Evolutionary conservation across 1,140 invertebrate genomes (phyloP).

Genomic region (Ips nitidus): DNA sequence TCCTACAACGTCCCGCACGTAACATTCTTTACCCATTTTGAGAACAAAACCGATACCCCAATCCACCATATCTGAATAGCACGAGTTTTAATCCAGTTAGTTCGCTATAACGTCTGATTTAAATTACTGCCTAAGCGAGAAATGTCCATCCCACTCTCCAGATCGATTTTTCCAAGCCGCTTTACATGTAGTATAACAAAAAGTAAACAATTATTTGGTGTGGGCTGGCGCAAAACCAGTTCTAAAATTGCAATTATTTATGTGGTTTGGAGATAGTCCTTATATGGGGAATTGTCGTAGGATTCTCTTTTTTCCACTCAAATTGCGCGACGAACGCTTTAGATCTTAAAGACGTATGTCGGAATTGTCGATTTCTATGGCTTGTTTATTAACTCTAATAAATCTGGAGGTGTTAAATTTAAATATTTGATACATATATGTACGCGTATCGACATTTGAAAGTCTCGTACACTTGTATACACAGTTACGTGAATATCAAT

Average conservation of each 20-base stretch:
- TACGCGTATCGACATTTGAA: conserved; percentile 19
- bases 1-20: not conserved
- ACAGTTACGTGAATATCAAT: conserved; percentile 22
- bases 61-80: conserved; percentile 17
- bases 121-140: conserved; percentile 32
- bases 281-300: conserved; percentile 37
- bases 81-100: conserved; percentile 21
- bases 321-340: conserved; percentile 26
- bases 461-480: conserved; percentile 18
- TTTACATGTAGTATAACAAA: conserved; percentile 31
- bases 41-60: not conserved
- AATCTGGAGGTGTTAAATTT: conserved; percentile 32
- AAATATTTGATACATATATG: conserved; percentile 22
- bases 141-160: conserved; percentile 24
- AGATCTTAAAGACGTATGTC: conserved; percentile 10
- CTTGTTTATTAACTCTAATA: conserved; percentile 31
- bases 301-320: conserved; percentile 32
- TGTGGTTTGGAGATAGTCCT: conserved; percentile 35
- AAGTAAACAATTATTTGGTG: conserved; percentile 36
- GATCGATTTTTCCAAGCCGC: conserved; percentile 31
- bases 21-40: conserved; percentile 2
- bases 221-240: conserved; percentile 37
- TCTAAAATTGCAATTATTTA: conserved; percentile 40
- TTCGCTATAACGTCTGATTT: conserved; percentile 6
- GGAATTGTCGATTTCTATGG: conserved; percentile 30